Evolutionary conservation across 2,888 invertebrate genomes (phyloP), one percentile per base, ranked within the genome.

Genomic region (Gymnocheta viridis): DNA sequence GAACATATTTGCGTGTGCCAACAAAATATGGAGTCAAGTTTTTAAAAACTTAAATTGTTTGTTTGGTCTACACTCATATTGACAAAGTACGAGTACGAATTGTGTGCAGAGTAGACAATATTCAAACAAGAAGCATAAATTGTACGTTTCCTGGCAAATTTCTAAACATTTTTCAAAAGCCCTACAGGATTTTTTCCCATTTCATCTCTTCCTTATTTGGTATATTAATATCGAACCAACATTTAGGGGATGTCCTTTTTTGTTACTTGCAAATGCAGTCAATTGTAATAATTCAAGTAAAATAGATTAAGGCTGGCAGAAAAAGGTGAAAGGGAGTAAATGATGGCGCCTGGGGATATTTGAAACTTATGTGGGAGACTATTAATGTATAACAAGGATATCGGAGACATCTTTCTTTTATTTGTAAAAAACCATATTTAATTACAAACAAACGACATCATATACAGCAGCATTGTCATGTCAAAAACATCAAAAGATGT

Each of bases 41-140:
- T 79, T 70, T 47, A 44, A 64, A 70, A 54, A 64, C n/a, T 56
- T 72, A 64, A 66, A 79, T 79, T 79, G 79, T 79, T 77, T 77
- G 60, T 72, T 81, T 81, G 79, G 64, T 79, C 70, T 67, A 2
- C n/a, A n/a, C 51, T 74, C 62, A 62, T 51, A 73, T 67, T 73
- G 67, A 60, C 67, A 79, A 49, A 27, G 58, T 19, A 41, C 10
- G 44, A 58, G 60, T 19, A 70, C 17, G 32, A 56, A 67, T 27
- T 72, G 64, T 29, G 29, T 74, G 44, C 69, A 38, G 38, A 66
- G 64, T 49, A 64, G 69, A 83, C 73, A 82, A 79, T 83, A 64
- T 69, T 56, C 22, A 79, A 79, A 79, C 74, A 76, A 74, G 41
- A 64, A 74, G 74, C 56, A 79, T 83, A 83, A 82, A 82, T 82